phyloP scores from a whole-genome alignment of 2,797 vertebrate species.

The Peromyscus eremicus region DNA sequence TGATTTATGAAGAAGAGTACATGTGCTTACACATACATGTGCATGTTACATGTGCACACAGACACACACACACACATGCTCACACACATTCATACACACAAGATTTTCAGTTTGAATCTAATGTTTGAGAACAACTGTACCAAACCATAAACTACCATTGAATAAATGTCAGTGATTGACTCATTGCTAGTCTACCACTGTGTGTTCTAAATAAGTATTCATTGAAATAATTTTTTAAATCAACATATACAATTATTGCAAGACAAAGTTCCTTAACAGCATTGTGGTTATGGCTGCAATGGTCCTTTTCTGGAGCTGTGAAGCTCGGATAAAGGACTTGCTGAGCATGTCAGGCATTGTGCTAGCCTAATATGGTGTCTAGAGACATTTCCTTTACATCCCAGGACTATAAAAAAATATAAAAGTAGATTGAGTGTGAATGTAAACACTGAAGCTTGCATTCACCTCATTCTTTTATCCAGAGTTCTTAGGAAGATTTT shows the following conservation, averaged over 20 bases:
- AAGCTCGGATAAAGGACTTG: background rate
- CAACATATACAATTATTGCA: background rate
- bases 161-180: background rate
- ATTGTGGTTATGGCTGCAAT: background rate
- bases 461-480: background rate
- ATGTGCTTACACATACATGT: background rate
- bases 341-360: fast-evolving
- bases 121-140: background rate
- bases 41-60: background rate
- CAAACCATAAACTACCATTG: background rate
- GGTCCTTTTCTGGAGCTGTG: background rate
- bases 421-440: background rate
- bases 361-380: background rate
- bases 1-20: background rate
- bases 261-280: background rate
- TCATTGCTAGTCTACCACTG: background rate
- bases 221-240: background rate
- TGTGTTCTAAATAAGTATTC: background rate
- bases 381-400: background rate
- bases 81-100: background rate
- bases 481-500: background rate
- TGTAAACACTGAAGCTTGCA: background rate
- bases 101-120: background rate
- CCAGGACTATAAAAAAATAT: background rate
- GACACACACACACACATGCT: background rate